These are phyloP conservation scores for Mus minutoides DNA, from an alignment of 2,797 vertebrate species.

Conservation along the genomic window DNA sequence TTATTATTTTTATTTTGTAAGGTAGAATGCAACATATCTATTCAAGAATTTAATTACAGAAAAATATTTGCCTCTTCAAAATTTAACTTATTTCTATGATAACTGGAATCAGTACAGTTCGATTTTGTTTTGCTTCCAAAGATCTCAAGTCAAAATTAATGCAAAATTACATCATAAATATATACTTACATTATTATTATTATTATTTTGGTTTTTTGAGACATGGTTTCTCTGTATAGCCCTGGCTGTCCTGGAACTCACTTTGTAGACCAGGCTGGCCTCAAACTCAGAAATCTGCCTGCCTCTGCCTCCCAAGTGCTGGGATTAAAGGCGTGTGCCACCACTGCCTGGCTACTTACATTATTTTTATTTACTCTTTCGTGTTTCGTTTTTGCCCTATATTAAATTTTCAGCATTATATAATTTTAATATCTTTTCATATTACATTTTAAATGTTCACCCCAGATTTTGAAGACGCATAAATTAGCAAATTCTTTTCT, in stretches of 20 bases:
- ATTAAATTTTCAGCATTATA: background rate
- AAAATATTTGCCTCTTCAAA: background rate
- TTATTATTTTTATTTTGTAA: background rate
- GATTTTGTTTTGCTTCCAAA: background rate
- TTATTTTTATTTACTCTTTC: background rate
- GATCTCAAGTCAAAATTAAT: constrained; percentile 43
- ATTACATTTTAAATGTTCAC: background rate
- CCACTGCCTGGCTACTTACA: no score
- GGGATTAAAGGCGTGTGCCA: no score
- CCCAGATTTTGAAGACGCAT: background rate
- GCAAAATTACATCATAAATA: background rate
- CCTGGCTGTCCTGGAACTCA: no score
- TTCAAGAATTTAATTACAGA: background rate
- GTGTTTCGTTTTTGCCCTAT: background rate
- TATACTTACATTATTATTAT: background rate
- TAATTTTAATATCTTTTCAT: background rate
- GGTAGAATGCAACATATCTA: background rate
- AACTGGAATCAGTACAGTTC: background rate
- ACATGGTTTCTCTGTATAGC: no score
- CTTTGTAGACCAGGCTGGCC: no score
- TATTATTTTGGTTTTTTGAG: no score
- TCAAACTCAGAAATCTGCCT: no score
- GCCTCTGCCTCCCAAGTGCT: no score
- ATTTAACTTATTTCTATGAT: background rate
- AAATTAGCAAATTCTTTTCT: background rate